Conservation (phyloP, 1,140 invertebrate species). For the Aphelenchoides fujianensis region DNA sequence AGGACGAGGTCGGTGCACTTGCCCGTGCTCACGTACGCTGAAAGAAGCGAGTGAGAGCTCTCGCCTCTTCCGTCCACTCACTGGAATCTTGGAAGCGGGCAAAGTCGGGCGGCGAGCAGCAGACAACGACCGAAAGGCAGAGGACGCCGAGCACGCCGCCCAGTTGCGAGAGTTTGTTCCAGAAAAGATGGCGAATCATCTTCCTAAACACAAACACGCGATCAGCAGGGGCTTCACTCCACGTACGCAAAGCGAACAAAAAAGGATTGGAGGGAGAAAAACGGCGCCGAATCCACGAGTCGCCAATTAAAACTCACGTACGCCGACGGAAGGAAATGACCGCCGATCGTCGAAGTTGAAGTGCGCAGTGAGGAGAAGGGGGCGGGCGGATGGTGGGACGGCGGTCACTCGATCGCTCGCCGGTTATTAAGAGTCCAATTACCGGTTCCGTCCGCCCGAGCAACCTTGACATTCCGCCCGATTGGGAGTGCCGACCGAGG, state of each 20-base stretch:
- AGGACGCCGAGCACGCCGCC: neutral
- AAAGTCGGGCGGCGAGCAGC: conserved; percentile 8
- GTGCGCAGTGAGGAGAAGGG: too few species aligned
- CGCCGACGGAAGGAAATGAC: too few species aligned
- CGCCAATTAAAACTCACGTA: too few species aligned
- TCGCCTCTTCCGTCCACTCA: neutral
- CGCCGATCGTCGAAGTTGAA: too few species aligned
- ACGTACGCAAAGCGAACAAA: too few species aligned
- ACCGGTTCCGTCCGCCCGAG: neutral
- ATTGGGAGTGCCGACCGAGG: too few species aligned
- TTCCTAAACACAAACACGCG: neutral
- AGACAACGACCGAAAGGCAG: neutral
- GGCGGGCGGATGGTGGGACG: too few species aligned
- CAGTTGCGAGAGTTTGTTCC: neutral
- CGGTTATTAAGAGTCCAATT: neutral
- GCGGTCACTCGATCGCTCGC: too few species aligned
- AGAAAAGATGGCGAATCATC: neutral
- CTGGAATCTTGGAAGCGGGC: conserved; percentile 5
- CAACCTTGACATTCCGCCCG: neutral
- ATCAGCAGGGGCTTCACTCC: too few species aligned
- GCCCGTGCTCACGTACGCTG: conserved; percentile 52
- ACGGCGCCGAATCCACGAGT: too few species aligned
- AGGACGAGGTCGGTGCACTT: conserved; percentile 58
- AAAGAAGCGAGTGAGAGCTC: conserved; percentile 18
- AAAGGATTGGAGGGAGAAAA: neutral